phyloP scores from a whole-genome alignment of 2,888 invertebrate species.

The Cryptophagus acutangulus region DNA sequence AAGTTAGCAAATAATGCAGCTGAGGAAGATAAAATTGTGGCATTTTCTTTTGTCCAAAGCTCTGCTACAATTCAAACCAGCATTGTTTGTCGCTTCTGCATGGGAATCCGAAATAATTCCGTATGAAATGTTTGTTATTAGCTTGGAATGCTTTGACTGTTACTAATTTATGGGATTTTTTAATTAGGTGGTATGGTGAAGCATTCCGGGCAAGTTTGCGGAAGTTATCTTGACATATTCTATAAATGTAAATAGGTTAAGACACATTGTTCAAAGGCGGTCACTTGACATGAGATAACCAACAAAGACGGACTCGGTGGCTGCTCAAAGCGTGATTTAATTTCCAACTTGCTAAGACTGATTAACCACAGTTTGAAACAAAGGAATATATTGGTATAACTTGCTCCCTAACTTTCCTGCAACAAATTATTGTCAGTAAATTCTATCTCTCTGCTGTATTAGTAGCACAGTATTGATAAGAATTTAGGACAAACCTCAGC shows the following conservation, averaged over 20 bases:
- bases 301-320: conserved; percentile 29
- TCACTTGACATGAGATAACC: conserved; percentile 35
- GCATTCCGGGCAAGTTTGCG: conserved; percentile 12
- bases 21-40: too few relatives aligned
- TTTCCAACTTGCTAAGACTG: conserved; percentile 35
- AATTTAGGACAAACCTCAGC: conserved; percentile 4
- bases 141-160: too few relatives aligned
- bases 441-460: background rate
- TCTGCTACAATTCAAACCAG: too few relatives aligned
- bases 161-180: too few relatives aligned
- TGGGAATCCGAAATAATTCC: too few relatives aligned
- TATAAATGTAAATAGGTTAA: conserved; percentile 26
- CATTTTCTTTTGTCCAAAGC: too few relatives aligned
- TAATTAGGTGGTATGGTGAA: too few relatives aligned
- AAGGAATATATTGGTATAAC: conserved; percentile 20
- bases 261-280: conserved; percentile 39
- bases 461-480: conserved; percentile 2
- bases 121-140: too few relatives aligned
- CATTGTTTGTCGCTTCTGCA: too few relatives aligned
- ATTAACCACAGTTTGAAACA: conserved; percentile 36
- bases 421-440: conserved; percentile 6
- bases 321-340: conserved; percentile 35
- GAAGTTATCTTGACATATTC: conserved; percentile 24
- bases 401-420: background rate
- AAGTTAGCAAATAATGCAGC: too few relatives aligned